phyloP scores from a whole-genome alignment of 2,113 vertebrate genomes.

The Phaethon lepturus region DNA sequence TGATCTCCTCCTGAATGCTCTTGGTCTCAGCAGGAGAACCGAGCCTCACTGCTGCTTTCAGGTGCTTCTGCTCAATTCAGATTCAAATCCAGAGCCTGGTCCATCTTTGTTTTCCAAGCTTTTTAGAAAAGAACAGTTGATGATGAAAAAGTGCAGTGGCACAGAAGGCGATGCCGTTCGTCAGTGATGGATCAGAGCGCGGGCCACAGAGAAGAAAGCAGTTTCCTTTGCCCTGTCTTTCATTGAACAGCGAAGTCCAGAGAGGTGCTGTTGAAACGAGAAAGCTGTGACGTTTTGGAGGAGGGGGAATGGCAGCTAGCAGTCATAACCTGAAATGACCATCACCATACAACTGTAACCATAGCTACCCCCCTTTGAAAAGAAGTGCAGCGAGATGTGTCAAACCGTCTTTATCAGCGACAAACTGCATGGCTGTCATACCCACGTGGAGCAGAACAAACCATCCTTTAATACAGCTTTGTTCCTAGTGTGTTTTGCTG shows the following conservation, averaged over 20 bases:
- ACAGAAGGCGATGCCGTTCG: accelerated
- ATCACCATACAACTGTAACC: background rate
- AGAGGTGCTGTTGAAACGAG: background rate
- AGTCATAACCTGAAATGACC: background rate
- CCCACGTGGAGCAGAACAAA: background rate
- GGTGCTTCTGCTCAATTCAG: background rate
- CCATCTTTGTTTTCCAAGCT: background rate
- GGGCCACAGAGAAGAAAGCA: background rate
- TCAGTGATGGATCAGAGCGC: background rate
- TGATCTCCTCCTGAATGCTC: accelerated
- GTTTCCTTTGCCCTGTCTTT: background rate
- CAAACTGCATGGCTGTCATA: background rate
- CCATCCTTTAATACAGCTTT: background rate
- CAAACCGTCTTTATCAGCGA: background rate
- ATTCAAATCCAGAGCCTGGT: background rate
- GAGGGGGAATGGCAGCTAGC: background rate
- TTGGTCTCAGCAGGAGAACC: background rate
- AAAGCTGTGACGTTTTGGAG: background rate
- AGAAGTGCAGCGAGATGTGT: background rate
- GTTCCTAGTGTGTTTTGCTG: background rate
- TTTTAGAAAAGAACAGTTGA: background rate
- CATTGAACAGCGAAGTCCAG: background rate
- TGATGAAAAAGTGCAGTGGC: background rate
- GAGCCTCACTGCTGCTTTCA: background rate
- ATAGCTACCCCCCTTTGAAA: background rate